A percentile compares a stretch with the other conserved stretches of the same genome.
Conservation (phyloP, 2,113 vertebrate species). For the Actenoides hombroni region DNA sequence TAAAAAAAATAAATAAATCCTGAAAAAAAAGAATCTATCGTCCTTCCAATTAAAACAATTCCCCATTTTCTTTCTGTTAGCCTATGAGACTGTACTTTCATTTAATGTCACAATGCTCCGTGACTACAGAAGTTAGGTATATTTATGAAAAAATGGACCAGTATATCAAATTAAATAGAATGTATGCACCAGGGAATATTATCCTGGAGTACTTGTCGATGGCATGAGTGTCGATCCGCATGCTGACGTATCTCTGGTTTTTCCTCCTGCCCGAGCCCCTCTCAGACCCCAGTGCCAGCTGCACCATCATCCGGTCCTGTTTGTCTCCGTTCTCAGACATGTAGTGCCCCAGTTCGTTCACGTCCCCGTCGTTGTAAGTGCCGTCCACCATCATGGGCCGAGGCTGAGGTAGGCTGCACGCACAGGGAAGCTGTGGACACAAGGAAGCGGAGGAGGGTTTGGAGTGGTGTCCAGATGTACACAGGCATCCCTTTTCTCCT, state of each 20-base stretch:
- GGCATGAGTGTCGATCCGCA: slow-evolving; percentile 95
- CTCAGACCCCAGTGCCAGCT: slow-evolving; percentile 83
- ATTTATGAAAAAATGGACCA: slow-evolving; percentile 95
- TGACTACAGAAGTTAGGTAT: neutral
- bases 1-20: neutral
- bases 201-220: slow-evolving; percentile 97
- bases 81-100: neutral
- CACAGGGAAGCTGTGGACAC: slow-evolving; percentile 84
- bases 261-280: slow-evolving; percentile 82
- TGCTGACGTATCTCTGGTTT: slow-evolving; percentile 87
- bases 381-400: slow-evolving; percentile 83
- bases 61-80: neutral
- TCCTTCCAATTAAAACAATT: neutral
- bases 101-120: neutral
- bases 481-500: neutral
- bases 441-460: neutral
- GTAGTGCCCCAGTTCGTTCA: slow-evolving; percentile 82
- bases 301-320: slow-evolving; percentile 88
- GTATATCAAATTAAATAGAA: slow-evolving; percentile 97
- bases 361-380: slow-evolving; percentile 86
- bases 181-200: slow-evolving; percentile 93
- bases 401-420: slow-evolving; percentile 84
- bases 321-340: slow-evolving; percentile 83
- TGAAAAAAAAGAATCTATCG: neutral
- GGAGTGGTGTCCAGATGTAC: neutral